A percentile compares a stretch with the other conserved stretches of the same genome.
Conservation (phyloP, 2,888 invertebrate species). For the Arctia plantaginis region DNA sequence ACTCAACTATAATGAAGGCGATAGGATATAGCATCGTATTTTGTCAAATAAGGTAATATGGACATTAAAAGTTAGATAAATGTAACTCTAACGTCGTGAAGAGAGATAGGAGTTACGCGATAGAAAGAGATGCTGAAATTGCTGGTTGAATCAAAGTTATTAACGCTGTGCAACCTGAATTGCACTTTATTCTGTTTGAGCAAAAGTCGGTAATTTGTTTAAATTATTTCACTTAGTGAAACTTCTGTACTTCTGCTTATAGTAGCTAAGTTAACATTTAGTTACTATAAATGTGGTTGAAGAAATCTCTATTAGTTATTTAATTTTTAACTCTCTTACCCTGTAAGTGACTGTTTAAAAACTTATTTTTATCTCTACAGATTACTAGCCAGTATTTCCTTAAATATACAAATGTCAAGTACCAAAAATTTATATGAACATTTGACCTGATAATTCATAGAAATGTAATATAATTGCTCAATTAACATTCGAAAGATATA, state of each 20-base stretch:
- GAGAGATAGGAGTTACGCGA: background rate
- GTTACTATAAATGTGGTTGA: background rate
- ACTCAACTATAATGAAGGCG: background rate
- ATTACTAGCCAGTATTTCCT: background rate
- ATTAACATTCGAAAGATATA: conserved; percentile 43
- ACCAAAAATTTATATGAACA: background rate
- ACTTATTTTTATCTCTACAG: too few relatives aligned
- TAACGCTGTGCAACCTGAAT: background rate
- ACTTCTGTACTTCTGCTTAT: background rate
- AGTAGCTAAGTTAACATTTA: background rate
- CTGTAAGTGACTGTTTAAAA: background rate
- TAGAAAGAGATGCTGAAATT: background rate
- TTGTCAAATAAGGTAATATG: background rate
- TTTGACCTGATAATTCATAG: background rate
- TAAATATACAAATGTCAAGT: background rate
- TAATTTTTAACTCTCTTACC: background rate
- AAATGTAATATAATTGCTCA: conserved; percentile 38
- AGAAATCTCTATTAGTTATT: background rate
- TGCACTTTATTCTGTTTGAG: background rate
- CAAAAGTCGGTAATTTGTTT: background rate
- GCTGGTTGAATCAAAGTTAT: background rate
- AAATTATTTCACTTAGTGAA: background rate
- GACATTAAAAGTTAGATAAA: background rate
- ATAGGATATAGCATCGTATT: background rate
- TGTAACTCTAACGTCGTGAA: background rate